Conservation (phyloP, 64 coral and sea anemone species). For the Catalaphyllia jardinei region DNA sequence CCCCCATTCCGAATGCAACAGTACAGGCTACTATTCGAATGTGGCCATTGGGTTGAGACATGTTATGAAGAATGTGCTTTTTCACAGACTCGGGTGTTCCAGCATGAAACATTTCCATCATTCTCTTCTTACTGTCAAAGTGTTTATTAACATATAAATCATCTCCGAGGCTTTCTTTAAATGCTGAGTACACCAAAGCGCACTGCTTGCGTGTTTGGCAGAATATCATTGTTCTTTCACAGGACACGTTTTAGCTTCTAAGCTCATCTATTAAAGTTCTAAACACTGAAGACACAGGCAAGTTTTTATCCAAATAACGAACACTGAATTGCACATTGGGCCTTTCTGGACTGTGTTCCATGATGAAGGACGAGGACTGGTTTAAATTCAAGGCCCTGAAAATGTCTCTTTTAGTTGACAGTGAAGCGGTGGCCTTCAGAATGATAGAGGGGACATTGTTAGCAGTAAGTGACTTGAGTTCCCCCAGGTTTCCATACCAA, state of each 20-base stretch:
- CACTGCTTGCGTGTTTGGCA: conserved; percentile 66
- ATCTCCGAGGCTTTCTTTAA: conserved; percentile 40
- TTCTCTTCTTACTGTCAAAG: conserved; percentile 21
- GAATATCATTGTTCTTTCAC: conserved; percentile 33
- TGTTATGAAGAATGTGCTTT: conserved; percentile 57
- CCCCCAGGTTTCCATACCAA: conserved; percentile 49
- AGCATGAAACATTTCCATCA: conserved; percentile 56
- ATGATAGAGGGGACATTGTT: background rate
- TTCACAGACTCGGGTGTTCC: conserved; percentile 48
- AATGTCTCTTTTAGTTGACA: conserved; percentile 43
- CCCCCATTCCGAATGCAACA: conserved; percentile 70
- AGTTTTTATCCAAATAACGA: conserved; percentile 30
- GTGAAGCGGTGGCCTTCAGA: conserved; percentile 32
- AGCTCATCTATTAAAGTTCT: conserved; percentile 4
- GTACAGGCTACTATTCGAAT: conserved; percentile 55
- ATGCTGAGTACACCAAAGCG: conserved; percentile 49
- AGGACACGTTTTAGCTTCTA: background rate
- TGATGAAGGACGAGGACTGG: background rate
- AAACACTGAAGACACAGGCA: conserved; percentile 17
- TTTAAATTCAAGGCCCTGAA: conserved; percentile 44
- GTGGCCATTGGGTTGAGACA: conserved; percentile 44
- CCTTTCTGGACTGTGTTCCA: conserved; percentile 47
- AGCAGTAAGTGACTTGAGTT: conserved; percentile 7
- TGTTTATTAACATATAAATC: conserved; percentile 29
- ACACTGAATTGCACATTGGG: conserved; percentile 30